A percentile compares a stretch with the other conserved stretches of the same genome.
Evolutionary conservation across 2,113 vertebrate genomes (phyloP).

Genomic region (Stigmatopora nigra): DNA sequence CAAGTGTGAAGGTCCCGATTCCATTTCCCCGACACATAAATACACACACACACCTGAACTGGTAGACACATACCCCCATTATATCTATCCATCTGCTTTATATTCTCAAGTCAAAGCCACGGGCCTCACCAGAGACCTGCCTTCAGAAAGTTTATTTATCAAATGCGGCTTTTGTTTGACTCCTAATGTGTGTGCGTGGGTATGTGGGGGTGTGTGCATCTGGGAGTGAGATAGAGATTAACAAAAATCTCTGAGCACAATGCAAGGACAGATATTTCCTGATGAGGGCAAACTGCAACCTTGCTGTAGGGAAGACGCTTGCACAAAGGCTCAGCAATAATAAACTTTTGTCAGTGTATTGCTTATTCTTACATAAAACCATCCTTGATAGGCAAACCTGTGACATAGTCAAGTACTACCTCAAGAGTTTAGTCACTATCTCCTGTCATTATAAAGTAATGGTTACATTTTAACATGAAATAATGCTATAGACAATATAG

Average conservation of each 20-base stretch:
- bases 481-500: too few species aligned
- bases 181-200: constrained; percentile 11
- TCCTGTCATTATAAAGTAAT: neutral
- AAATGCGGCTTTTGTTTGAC: constrained; percentile 15
- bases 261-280: constrained; percentile 21
- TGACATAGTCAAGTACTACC: neutral
- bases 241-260: constrained; percentile 18
- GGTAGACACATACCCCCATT: neutral
- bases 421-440: neutral
- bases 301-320: constrained; percentile 56
- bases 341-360: neutral
- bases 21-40: neutral
- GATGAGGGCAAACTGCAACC: constrained; percentile 33
- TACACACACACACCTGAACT: neutral
- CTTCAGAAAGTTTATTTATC: constrained; percentile 21
- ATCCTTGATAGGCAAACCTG: neutral
- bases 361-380: neutral
- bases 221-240: constrained; percentile 16
- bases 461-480: neutral
- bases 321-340: constrained; percentile 37
- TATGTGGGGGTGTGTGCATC: constrained; percentile 9
- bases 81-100: constrained; percentile 24
- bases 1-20: neutral
- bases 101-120: constrained; percentile 29
- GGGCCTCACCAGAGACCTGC: constrained; percentile 27